These are phyloP conservation scores for Chydorus sphaericus DNA, from an alignment of 2,888 invertebrate species.

Conservation along the genomic window DNA sequence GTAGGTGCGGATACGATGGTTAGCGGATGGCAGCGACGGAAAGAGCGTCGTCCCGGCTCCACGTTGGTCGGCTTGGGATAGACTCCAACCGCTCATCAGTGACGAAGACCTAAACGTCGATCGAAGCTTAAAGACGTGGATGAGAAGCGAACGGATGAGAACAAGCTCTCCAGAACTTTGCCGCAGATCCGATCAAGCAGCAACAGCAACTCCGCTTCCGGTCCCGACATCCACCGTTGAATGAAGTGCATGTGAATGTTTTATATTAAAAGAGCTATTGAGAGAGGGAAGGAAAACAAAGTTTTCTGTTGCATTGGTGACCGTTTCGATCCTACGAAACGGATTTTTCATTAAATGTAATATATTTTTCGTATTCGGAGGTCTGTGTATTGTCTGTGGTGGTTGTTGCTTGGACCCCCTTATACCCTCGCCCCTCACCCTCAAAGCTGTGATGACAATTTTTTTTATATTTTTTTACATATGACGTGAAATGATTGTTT, in stretches of 20 bases:
- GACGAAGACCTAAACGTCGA: conserved; percentile 18
- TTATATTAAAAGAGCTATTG: no score
- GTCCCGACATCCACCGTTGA: no score
- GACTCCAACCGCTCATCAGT: conserved; percentile 25
- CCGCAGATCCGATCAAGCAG: conserved; percentile 12
- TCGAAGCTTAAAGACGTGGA: conserved; percentile 26
- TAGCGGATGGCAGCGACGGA: conserved; percentile 19
- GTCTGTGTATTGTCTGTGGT: no score
- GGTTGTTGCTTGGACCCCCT: no score
- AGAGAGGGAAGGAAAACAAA: no score
- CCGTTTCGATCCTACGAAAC: no score
- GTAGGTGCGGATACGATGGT: conserved; percentile 21
- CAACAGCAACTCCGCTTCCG: no score
- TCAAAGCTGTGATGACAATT: conserved; percentile 6
- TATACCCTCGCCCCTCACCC: background rate
- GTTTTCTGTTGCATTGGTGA: no score
- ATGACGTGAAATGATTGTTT: no score
- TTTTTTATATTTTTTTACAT: conserved; percentile 3
- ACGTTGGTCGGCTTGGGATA: conserved; percentile 27
- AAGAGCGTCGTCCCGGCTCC: conserved; percentile 15
- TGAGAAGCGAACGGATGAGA: conserved; percentile 37
- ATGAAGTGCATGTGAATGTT: no score
- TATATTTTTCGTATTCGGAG: no score
- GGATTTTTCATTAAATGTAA: no score
- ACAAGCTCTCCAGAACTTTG: conserved; percentile 44